Base-by-base conservation (phyloP, 1,140 invertebrate species). In the Drosophila mojavensis region DNA sequence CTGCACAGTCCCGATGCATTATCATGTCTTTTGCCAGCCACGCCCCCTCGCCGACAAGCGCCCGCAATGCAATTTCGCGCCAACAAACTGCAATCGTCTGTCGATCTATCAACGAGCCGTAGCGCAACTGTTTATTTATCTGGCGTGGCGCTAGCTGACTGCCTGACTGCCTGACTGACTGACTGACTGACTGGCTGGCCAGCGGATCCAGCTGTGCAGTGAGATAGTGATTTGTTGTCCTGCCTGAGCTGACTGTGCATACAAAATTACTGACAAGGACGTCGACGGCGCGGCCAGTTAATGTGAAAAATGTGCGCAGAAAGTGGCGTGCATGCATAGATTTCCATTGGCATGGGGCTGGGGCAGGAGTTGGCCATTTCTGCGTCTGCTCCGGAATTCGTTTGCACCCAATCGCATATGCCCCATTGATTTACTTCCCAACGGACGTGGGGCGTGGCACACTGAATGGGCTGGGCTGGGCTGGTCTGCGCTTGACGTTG, bases 301-400 rank as follows among this genome's bases (percentile, higher is more conserved):
- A 88, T 88, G 84, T 88, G 79, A 88, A 81, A 88, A 88, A 88
- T 89, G 84, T 89, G 79, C 85, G 78, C 74, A 81, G 70, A 81
- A 85, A 85, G 71, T 75, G 82, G 64, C 79, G 67, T 88, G 64
- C 79, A 82, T 82, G 82, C 82, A 88, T 86, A 82, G 83, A 86
- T 82, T 79, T 88, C 61, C 66, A 61, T 75, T 63, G 47, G 47
- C 48, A 7, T 45, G 45, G 17, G 30, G 5, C 6, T n/a, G 3
- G 11, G 10, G n/a, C 41, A 4, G 43, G 43, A 17, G 43, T 5
- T n/a, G 41, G 41, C 11, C 11, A 5, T 43, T 13, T 36, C 26
- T 72, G 33, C 11, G 30, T 58, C 36, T 43, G 45, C 10, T 17
- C 11, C n/a, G 64, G 79, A 74, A 81, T 82, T 75, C 79, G 64